These are phyloP conservation scores for Aepyceros melampus DNA, from an alignment of 2,113 vertebrate species.

Conservation along the genomic window DNA sequence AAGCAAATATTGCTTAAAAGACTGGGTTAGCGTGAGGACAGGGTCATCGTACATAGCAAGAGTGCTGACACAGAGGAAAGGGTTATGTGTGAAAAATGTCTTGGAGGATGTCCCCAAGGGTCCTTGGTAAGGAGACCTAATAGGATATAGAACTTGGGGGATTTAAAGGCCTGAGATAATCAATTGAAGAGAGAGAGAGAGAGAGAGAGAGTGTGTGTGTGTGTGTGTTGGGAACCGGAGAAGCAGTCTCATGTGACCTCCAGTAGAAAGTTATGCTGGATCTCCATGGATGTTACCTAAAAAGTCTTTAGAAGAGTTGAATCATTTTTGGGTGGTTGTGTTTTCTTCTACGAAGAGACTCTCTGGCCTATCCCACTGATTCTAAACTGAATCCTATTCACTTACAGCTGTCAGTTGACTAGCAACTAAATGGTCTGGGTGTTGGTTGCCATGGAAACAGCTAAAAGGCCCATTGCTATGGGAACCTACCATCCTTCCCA, in stretches of 20 bases:
- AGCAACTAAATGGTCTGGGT: conserved; percentile 84
- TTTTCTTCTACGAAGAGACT: conserved; percentile 64
- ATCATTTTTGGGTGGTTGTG: background rate
- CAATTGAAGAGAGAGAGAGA: background rate
- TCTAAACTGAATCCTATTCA: conserved; percentile 81
- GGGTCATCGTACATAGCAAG: background rate
- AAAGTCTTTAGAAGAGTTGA: background rate
- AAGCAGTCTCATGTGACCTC: background rate
- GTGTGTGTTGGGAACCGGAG: background rate
- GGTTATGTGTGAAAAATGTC: background rate
- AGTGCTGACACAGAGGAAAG: background rate
- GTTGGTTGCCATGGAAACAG: conserved; percentile 84
- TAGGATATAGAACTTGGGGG: background rate
- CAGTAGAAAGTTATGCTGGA: background rate
- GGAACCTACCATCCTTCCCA: conserved; percentile 84
- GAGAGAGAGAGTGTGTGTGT: background rate
- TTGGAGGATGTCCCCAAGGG: background rate
- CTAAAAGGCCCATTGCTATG: conserved; percentile 85
- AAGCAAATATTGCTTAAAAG: background rate
- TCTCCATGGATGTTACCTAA: background rate
- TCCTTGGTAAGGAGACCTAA: background rate
- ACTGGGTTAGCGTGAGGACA: background rate
- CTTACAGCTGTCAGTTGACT: conserved; percentile 86
- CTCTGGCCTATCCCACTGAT: conserved; percentile 70
- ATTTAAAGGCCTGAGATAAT: background rate